These are phyloP conservation scores for Pseudoips prasinana DNA, from an alignment of 2,888 invertebrate species.

Conservation along the genomic window DNA sequence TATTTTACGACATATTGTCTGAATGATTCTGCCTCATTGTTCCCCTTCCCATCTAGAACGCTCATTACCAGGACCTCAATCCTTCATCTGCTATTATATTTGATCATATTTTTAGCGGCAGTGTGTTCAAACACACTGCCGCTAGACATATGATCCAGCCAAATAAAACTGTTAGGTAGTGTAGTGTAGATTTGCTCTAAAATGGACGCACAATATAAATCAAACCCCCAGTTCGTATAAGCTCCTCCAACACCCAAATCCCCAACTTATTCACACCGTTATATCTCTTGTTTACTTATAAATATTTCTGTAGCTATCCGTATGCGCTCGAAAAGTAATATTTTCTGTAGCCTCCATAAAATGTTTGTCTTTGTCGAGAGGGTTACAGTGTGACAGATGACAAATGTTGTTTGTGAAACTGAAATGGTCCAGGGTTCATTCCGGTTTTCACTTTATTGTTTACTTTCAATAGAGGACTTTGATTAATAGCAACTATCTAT, in stretches of 20 bases:
- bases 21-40: no score
- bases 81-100: no score
- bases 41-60: no score
- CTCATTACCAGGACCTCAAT: no score
- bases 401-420: constrained; percentile 62
- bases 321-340: constrained; percentile 42
- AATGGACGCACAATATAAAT: no score
- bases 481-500: constrained; percentile 55
- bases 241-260: background rate
- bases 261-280: constrained; percentile 20
- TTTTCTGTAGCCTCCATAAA: constrained; percentile 40
- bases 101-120: no score
- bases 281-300: constrained; percentile 24
- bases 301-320: constrained; percentile 32
- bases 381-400: constrained; percentile 58
- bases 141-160: no score
- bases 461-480: constrained; percentile 57
- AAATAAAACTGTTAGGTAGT: no score
- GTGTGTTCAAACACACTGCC: no score
- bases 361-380: constrained; percentile 54
- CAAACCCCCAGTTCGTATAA: no score
- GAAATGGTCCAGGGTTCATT: constrained; percentile 42
- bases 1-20: no score
- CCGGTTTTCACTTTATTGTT: constrained; percentile 49
- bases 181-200: no score